Conservation (phyloP, 2,113 vertebrate species). For the Nyctereutes procyonoides region DNA sequence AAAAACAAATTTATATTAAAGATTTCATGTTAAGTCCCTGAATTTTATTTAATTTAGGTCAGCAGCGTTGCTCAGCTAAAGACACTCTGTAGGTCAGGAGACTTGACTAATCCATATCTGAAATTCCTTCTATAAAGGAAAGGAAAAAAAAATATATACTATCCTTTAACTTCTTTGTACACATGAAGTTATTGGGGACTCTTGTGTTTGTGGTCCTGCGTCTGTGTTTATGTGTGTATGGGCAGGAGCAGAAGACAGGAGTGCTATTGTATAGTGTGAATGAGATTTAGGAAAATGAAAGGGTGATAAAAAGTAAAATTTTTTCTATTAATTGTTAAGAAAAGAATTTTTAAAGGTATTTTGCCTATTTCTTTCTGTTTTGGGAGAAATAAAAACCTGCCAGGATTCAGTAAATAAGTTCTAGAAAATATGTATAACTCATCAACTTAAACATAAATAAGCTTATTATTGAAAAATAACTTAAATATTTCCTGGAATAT, state of each 20-base stretch:
- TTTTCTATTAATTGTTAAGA: slow-evolving; percentile 9
- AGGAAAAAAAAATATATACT: background rate
- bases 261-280: background rate
- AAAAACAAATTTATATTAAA: slow-evolving; percentile 1
- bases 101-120: background rate
- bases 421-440: background rate
- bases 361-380: slow-evolving; percentile 28
- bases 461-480: slow-evolving; percentile 42
- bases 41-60: background rate
- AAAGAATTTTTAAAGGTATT: background rate
- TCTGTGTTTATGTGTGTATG: background rate
- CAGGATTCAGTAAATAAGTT: slow-evolving; percentile 19
- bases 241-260: background rate
- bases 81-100: background rate
- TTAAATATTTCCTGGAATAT: slow-evolving; percentile 1
- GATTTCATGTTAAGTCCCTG: background rate
- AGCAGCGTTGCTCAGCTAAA: background rate
- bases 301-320: background rate
- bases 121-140: background rate
- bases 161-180: background rate
- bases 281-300: background rate
- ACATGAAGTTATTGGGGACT: background rate
- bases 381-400: background rate
- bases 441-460: background rate
- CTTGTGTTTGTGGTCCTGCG: background rate